These are phyloP conservation scores for Lithosia quadra DNA, from an alignment of 2,888 invertebrate genomes.

Conservation along the genomic window DNA sequence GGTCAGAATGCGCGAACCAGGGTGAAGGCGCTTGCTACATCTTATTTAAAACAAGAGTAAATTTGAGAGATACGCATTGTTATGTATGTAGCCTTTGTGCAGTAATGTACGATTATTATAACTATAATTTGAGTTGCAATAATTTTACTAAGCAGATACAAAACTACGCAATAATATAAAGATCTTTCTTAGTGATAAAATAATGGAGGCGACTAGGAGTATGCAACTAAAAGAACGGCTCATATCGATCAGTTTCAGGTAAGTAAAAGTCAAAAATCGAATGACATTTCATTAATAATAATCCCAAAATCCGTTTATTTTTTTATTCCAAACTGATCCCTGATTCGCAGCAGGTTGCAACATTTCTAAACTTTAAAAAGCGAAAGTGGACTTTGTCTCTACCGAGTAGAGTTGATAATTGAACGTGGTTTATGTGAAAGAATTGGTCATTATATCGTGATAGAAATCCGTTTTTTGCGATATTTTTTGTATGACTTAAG, in stretches of 20 bases:
- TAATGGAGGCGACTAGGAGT: not conserved
- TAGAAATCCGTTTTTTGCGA: slow-evolving; percentile 66
- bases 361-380: slow-evolving; percentile 21
- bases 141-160: not conserved
- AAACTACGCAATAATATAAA: not conserved
- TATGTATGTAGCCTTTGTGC: too few species aligned
- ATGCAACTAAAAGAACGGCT: slow-evolving; percentile 1
- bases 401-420: slow-evolving; percentile 26
- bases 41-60: too few species aligned
- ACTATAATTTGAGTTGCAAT: not conserved
- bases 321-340: slow-evolving; percentile 63
- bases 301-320: slow-evolving; percentile 72
- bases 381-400: slow-evolving; percentile 27
- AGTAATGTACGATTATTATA: not conserved
- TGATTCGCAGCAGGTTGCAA: slow-evolving; percentile 74
- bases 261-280: slow-evolving; percentile 61
- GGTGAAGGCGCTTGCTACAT: too few species aligned
- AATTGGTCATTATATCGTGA: slow-evolving; percentile 55
- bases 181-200: not conserved
- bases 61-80: too few species aligned
- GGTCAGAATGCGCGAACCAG: too few species aligned
- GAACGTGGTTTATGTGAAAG: slow-evolving; percentile 9
- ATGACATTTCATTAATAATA: slow-evolving; percentile 81
- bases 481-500: slow-evolving; percentile 72
- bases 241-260: slow-evolving; percentile 54